Base-by-base conservation (phyloP, 2,797 vertebrate species). In the Sebastes taczanowskii region DNA sequence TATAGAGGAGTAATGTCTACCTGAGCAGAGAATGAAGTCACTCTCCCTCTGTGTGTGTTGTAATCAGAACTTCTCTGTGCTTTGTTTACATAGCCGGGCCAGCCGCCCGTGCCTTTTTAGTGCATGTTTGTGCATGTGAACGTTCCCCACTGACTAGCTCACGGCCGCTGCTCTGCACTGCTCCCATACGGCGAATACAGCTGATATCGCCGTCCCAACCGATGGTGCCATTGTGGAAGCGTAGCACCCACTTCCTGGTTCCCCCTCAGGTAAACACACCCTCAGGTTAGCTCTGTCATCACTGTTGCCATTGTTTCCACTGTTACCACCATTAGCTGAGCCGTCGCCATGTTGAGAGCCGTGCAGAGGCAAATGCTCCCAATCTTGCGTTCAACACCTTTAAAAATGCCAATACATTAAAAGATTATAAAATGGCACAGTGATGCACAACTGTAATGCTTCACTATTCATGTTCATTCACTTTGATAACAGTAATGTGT, bases 381-480 rank as follows among this genome's bases (percentile, higher is more conserved):
- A 52, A 52, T 52, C 0, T 52, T 14, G 13, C 20, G n/a, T n/a
- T 3, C 20, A 52, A 20, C 20, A 52, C 46, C 18, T n/a, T 52
- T 20, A 20, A 7, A 29, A 38, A 65, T 71, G 1, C 16, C 10
- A 64, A 64, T 34, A 49, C 2, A 11, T 30, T 4, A 59, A 60
- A 52, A 7, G 7, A 60, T 30, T 7, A 1, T 42, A 27, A 20
- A 6, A 55, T 2, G 29, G 7, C 61, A 14, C 22, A 53, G 20
- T 56, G 46, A 22, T 34, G 1, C 35, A 32, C n/a, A 67, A 2
- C 3, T 60, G 11, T 18, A 60, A 52, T 34, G 20, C 3, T 60
- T 5, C 7, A 38, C 13, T 38, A 2, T 38, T 29, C 0, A 4
- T 14, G 23, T 25, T 7, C 1, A 49, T 32, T 23, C 6, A 67